A percentile compares a stretch with the other conserved stretches of the same genome.
phyloP scores from a whole-genome alignment of 2,113 vertebrate genomes.

The Pluvialis apricaria region DNA sequence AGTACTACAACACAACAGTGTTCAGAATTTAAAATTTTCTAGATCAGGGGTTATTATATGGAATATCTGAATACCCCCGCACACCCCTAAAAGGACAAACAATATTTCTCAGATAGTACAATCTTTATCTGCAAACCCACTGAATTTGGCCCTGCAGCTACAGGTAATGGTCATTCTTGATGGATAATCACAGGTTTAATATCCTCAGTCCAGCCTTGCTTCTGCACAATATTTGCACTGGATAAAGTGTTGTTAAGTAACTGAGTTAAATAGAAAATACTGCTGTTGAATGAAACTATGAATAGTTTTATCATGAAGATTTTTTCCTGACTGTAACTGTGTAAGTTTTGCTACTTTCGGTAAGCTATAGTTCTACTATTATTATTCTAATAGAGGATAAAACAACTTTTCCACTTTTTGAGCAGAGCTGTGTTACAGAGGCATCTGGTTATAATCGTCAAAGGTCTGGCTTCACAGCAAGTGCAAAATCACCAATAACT shows the following conservation, averaged over 20 bases:
- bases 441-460: constrained; percentile 19
- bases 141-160: background rate
- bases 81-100: background rate
- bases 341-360: background rate
- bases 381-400: background rate
- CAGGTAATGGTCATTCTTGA: background rate
- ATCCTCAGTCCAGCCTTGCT: background rate
- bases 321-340: background rate
- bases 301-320: background rate
- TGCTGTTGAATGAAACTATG: background rate
- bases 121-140: background rate
- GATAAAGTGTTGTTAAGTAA: background rate
- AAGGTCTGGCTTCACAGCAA: background rate
- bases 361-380: background rate
- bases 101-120: background rate
- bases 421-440: background rate
- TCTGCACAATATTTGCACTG: background rate
- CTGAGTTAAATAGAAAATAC: background rate
- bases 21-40: background rate
- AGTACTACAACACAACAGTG: background rate
- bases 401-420: background rate
- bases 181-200: background rate
- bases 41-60: background rate
- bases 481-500: background rate
- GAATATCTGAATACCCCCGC: background rate